A percentile compares a stretch with the other conserved stretches of the same genome.
These are phyloP conservation scores for Zaprionus bogoriensis DNA, from an alignment of 2,888 invertebrate genomes.

Conservation along the genomic window DNA sequence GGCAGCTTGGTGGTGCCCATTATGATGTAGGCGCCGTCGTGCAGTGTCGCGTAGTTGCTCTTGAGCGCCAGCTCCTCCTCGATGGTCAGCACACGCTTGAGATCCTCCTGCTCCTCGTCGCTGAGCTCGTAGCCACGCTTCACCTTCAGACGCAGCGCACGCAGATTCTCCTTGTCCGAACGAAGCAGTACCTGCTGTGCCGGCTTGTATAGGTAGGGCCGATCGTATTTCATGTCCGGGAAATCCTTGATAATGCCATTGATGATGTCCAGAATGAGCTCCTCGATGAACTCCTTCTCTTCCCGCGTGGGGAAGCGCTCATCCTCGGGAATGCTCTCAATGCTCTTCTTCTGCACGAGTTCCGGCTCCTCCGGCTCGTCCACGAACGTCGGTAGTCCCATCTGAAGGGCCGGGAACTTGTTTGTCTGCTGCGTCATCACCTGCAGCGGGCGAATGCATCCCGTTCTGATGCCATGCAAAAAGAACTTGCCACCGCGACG, in stretches of 20 bases:
- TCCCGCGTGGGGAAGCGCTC: constrained; percentile 65
- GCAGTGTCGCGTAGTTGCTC: constrained; percentile 85
- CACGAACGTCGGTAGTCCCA: constrained; percentile 65
- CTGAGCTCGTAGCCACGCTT: constrained; percentile 77
- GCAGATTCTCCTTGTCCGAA: constrained; percentile 75
- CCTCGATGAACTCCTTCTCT: constrained; percentile 65
- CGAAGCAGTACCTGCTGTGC: constrained; percentile 76
- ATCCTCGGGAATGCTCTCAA: constrained; percentile 73
- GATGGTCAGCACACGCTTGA: constrained; percentile 70
- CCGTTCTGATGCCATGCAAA: constrained; percentile 85
- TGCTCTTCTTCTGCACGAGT: constrained; percentile 66
- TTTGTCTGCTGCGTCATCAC: constrained; percentile 59
- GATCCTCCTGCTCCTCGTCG: constrained; percentile 83
- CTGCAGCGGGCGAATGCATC: constrained; percentile 74
- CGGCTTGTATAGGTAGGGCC: constrained; percentile 59
- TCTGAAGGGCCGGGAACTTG: constrained; percentile 66
- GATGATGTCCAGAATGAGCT: constrained; percentile 63
- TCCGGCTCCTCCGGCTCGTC: constrained; percentile 36
- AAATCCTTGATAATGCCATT: constrained; percentile 58
- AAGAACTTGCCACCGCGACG: constrained; percentile 80
- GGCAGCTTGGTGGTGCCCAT: constrained; percentile 84
- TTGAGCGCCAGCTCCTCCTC: constrained; percentile 85
- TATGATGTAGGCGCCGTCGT: constrained; percentile 85
- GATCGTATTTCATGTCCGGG: constrained; percentile 44
- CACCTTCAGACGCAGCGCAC: constrained; percentile 68